Evolutionary conservation across 2,113 vertebrate species (phyloP), one percentile per base, ranked within the genome.

Genomic region (Nannospalax galili): DNA sequence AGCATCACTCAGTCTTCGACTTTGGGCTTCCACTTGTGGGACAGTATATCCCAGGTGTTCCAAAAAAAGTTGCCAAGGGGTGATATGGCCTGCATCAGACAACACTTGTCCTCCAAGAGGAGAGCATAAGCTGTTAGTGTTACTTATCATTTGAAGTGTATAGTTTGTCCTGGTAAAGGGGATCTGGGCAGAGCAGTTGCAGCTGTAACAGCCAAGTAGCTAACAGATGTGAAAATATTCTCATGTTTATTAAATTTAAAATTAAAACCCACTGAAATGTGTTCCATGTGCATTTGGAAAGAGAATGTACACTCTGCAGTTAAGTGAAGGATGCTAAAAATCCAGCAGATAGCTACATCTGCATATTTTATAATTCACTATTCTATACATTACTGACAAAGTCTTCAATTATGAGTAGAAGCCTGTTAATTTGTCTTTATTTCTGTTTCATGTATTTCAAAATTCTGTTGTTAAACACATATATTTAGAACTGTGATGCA

Each of bases 321-420:
- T 80, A 77, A 7, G 8, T 65, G 16, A 90, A 88, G 14, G 7
- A 7, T 79, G 85, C 45, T 89, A 64, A 77, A 79, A 10, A 9
- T 81, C 69, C 28, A 78, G 35, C 17, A 78, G 58, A 78, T 64
- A 62, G 26, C 56, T 92, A 35, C 19, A 30, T 77, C 62, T 87
- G 0, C 64, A 17, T 82, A 20, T 82, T 58, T 90, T 88, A 77
- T 56, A 4, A 84, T 87, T 91, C 72, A 8, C 48, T 77, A 7
- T 65, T 67, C 37, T 84, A 14, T 85, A 32, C 79, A 24, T 95
- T 89, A 58, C n/a, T 77, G n/a, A 92, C 84, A 91, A 93, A 73
- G 73, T 79, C 40, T 79, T 74, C 24, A 92, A 7, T 84, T 91
- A 40, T 64, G 32, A 84, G 1, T 84, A 19, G 19, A 16, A 37